Percentiles rank a stretch among this genome's conserved stretches.
Conservation (phyloP, 2,113 vertebrate species). For the Rousettus leschenaultii region DNA sequence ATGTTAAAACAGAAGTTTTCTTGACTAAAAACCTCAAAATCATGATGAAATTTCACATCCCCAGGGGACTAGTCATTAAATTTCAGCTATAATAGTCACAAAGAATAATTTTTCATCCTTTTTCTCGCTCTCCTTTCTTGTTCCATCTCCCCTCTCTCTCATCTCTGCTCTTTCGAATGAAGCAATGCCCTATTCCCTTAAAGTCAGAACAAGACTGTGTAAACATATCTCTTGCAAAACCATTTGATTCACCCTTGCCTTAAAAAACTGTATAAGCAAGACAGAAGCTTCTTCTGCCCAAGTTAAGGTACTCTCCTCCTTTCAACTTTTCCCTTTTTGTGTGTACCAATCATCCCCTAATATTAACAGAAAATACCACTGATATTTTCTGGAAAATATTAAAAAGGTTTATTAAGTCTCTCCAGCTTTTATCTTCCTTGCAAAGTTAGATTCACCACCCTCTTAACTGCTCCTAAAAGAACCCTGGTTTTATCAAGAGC, state of each 20-base stretch:
- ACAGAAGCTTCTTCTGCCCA: neutral
- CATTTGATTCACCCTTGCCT: neutral
- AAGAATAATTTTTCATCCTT: neutral
- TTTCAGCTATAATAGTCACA: neutral
- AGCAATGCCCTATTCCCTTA: neutral
- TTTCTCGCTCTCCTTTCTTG: neutral
- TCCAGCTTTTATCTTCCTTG: neutral
- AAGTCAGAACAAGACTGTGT: neutral
- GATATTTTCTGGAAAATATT: neutral
- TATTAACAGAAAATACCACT: neutral
- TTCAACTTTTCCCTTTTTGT: neutral
- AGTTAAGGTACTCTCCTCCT: neutral
- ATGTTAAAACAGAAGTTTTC: neutral
- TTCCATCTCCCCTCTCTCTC: neutral
- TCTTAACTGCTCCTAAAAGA: neutral
- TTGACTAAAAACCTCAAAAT: conserved; percentile 6
- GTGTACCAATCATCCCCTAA: too few relatives aligned
- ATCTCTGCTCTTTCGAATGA: neutral
- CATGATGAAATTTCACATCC: neutral
- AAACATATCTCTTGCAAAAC: neutral
- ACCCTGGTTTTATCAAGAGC: neutral
- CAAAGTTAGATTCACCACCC: neutral
- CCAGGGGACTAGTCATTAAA: neutral
- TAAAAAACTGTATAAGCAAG: neutral
- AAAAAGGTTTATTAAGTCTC: conserved; percentile 2